These are phyloP conservation scores for Chrysochloris asiatica DNA, from an alignment of 2,113 vertebrate species.

Conservation along the genomic window DNA sequence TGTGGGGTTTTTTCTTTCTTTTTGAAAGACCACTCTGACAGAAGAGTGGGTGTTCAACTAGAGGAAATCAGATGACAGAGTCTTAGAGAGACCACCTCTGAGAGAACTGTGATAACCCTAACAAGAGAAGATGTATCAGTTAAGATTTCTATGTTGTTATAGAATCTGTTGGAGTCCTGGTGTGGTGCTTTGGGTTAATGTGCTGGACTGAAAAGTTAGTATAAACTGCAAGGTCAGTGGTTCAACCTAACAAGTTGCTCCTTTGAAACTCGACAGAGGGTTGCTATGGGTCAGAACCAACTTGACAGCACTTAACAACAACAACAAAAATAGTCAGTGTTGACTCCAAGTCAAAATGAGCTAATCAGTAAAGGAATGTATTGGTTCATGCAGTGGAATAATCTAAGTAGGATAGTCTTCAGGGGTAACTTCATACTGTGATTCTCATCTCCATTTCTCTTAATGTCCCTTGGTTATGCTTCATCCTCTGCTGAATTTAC, in stretches of 20 bases:
- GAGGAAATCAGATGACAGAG: not conserved
- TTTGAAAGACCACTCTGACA: not conserved
- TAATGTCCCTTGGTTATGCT: too few species aligned
- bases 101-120: not conserved
- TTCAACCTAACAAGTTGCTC: too few species aligned
- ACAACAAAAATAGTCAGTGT: too few species aligned
- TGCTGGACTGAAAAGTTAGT: too few species aligned
- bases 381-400: not conserved
- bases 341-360: not conserved
- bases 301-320: too few species aligned
- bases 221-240: too few species aligned
- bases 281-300: too few species aligned
- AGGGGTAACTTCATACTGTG: not conserved
- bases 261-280: too few species aligned
- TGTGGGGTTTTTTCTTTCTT: not conserved
- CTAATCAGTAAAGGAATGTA: conserved; percentile 17
- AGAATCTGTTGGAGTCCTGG: too few species aligned
- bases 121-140: not conserved
- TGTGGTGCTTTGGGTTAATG: too few species aligned
- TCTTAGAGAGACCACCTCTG: not conserved
- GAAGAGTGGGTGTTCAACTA: not conserved
- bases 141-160: not conserved
- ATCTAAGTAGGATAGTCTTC: not conserved
- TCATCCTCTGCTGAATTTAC: too few species aligned
- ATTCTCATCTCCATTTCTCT: too few species aligned